Percentiles rank a stretch among this genome's conserved stretches.
Evolutionary conservation across 2,113 vertebrate genomes (phyloP).

Genomic region (Panurus biarmicus): DNA sequence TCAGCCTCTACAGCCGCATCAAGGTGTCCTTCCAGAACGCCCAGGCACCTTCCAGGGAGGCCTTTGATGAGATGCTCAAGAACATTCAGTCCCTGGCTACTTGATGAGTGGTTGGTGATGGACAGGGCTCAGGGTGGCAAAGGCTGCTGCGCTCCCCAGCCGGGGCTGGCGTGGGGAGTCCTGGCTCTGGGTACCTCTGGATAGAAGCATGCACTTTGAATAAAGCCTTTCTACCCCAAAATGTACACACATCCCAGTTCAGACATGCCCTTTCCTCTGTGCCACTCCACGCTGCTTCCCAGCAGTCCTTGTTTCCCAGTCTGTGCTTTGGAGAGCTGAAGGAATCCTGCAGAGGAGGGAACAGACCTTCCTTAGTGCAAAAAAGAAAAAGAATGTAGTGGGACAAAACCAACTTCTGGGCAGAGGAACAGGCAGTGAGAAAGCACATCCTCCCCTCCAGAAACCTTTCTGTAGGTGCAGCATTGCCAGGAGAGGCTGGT

Average conservation of each 20-base stretch:
- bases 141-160: neutral
- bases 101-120: constrained; percentile 62
- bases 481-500: neutral
- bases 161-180: constrained; percentile 22
- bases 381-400: neutral
- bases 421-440: neutral
- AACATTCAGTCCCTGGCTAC: constrained; percentile 93
- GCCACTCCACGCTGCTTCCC: neutral
- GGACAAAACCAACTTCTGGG: neutral
- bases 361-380: neutral
- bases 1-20: constrained; percentile 95
- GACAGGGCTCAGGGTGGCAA: constrained; percentile 23
- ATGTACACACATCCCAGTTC: neutral
- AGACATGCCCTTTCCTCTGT: constrained; percentile 10
- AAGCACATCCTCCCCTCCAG: neutral
- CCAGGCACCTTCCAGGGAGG: constrained; percentile 82
- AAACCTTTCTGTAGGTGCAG: neutral
- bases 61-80: constrained; percentile 92
- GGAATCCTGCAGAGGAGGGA: neutral
- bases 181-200: constrained; percentile 10
- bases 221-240: constrained; percentile 44
- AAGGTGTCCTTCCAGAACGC: constrained; percentile 86
- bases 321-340: constrained; percentile 7
- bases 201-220: constrained; percentile 67
- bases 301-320: neutral